Evolutionary conservation across 2,888 invertebrate genomes (phyloP), one percentile per base, ranked within the genome.

Genomic region (Melanostoma scalare): DNA sequence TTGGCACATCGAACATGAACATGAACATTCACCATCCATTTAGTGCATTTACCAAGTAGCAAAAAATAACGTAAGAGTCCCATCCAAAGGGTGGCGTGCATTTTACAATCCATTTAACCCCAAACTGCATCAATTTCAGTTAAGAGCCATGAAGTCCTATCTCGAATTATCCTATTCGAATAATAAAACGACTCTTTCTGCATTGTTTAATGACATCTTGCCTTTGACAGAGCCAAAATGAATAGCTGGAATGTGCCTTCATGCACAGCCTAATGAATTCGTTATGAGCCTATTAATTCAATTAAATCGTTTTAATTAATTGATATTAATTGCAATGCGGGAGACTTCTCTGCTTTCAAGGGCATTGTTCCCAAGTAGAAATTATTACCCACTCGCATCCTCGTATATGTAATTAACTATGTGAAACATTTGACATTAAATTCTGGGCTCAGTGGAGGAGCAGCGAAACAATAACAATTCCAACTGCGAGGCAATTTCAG

Each of bases 231-330:
- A 44, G 20, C 71, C 50, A 69, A 75, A 67, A 67, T 53, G 36
- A 9, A 77, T 52, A 53, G 10, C 42, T 35, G n/a, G 50, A 60
- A 42, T 67, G 71, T 36, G 48, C 10, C 9, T 60, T 61, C 65
- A 42, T 53, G 53, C 75, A 81, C 65, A 65, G 52, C 71, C 84
- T 75, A 79, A 84, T 84, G 84, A 84, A 84, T 84, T 79, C 84
- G 79, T 84, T 84, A 84, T 84, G 79, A 84, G 75, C 79, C 84
- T 84, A 79, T 85, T 82, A 85, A 85, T 82, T 79, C 82, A 85
- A 84, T 78, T 78, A 78, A 74, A 79, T 79, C 75, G 72, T 68
- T 76, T 84, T 86, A 85, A 86, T 85, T 82, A 84, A 86, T 85
- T 86, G 86, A 76, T 84, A 85, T 85, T 85, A 86, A 85, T 85